These are phyloP conservation scores for Morone chrysops DNA, from an alignment of 2,113 vertebrate species.

Conservation along the genomic window DNA sequence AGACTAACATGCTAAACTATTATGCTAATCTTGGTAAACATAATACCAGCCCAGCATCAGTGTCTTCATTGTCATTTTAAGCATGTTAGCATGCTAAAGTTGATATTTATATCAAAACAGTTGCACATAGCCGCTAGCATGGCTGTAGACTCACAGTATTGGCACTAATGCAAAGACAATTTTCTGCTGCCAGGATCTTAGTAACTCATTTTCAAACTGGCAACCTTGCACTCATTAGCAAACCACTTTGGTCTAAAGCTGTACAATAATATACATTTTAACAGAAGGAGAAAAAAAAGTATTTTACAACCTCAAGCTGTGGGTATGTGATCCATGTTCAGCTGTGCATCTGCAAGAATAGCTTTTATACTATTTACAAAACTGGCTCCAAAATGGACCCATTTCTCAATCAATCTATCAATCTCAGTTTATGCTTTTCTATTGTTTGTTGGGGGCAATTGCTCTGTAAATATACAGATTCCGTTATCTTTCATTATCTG, in stretches of 20 bases:
- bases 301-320: neutral
- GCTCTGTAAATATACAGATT: no score
- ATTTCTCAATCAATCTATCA: no score
- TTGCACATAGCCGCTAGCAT: neutral
- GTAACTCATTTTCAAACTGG: neutral
- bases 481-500: no score
- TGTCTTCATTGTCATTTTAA: no score
- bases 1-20: neutral
- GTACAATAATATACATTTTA: neutral
- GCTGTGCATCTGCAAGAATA: neutral
- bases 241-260: neutral
- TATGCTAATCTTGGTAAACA: neutral
- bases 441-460: no score
- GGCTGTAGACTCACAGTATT: neutral
- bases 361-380: no score
- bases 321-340: neutral
- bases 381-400: no score
- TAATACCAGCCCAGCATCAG: neutral
- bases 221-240: neutral
- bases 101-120: no score
- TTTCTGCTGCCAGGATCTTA: neutral
- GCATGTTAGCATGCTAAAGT: no score
- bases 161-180: neutral
- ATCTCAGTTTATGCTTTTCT: no score
- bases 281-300: no score